Base-by-base conservation (phyloP, 2,113 vertebrate genomes). In the Tragelaphus scriptus region DNA sequence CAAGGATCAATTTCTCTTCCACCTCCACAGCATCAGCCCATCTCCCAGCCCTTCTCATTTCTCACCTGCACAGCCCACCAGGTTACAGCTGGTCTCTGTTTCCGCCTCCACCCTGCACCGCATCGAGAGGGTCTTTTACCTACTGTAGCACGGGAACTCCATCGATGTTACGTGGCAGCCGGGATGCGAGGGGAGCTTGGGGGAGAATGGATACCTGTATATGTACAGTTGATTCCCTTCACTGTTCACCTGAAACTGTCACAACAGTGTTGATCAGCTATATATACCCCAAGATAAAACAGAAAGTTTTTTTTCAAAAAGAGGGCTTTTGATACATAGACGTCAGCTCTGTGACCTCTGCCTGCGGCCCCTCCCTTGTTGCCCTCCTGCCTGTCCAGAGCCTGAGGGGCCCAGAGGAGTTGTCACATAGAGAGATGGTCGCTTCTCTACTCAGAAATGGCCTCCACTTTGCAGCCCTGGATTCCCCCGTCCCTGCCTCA, bases 401-500 rank as follows among this genome's bases (percentile, higher is more conserved):
- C 10, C 13, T 2, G 0, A 81, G 59, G 55, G 40, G 32, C 92
- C 75, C 59, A 17, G 61, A 56, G 32, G 49, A 82, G 55, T 65
- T n/a, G 65, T 81, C 51, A 55, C 9, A 2, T 10, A 71, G 65
- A 71, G n/a, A 71, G 65, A 36, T 36, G 17, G 65, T 36, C 56
- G 23, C 16, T 0, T 65, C 93, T 82, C 11, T 4, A 14, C 63
- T 88, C 49, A n/a, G 55, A 63, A 16, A 53, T 3, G n/a, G 65
- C 47, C 80, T 77, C 65, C 47, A 5, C 21, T 32, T 55, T 40
- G n/a, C 2, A 16, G 88, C 49, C 23, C 77, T 12, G 9, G 28
- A 10, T 9, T 9, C 2, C 21, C 44, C 14, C 1, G 1, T 16
- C 63, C 28, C 30, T n/a, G 49, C 44, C 44, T 44, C 17, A 2